Conservation (phyloP, 2,888 invertebrate genomes). For the Branchipolynoe longqiensis region DNA sequence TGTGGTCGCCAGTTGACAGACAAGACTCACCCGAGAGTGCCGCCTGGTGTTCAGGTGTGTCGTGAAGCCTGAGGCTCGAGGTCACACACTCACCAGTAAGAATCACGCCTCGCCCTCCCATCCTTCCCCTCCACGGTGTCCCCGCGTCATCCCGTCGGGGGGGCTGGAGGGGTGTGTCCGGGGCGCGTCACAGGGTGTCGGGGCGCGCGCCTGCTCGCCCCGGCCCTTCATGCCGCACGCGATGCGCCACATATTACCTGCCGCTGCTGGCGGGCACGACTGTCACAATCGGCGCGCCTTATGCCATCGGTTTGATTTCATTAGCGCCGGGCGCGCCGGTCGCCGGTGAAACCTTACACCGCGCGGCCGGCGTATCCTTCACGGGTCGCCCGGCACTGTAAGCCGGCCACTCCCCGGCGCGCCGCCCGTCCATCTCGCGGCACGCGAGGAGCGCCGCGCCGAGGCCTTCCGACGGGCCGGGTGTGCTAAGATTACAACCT, state of each 20-base stretch:
- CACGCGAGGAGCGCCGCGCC: slow-evolving; percentile 31
- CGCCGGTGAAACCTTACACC: slow-evolving; percentile 46
- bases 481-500: slow-evolving; percentile 44
- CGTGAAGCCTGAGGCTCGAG: too few species aligned
- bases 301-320: slow-evolving; percentile 49
- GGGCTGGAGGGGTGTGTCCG: not conserved
- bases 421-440: slow-evolving; percentile 43
- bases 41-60: too few species aligned
- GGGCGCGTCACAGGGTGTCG: not conserved
- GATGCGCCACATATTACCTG: slow-evolving; percentile 33
- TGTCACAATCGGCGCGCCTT: not conserved
- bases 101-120: not conserved
- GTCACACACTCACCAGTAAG: too few species aligned
- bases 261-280: not conserved
- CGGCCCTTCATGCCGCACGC: not conserved
- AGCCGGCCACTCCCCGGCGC: slow-evolving; percentile 40
- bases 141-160: not conserved
- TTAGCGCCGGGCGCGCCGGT: slow-evolving; percentile 24
- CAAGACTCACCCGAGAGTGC: too few species aligned
- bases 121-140: not conserved
- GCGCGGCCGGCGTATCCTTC: not conserved
- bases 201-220: not conserved
- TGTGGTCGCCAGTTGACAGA: too few species aligned
- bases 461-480: slow-evolving; percentile 29
- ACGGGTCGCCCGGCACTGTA: not conserved